Evolutionary conservation across 2,797 vertebrate species (phyloP).

Genomic region (Valencia hispanica): DNA sequence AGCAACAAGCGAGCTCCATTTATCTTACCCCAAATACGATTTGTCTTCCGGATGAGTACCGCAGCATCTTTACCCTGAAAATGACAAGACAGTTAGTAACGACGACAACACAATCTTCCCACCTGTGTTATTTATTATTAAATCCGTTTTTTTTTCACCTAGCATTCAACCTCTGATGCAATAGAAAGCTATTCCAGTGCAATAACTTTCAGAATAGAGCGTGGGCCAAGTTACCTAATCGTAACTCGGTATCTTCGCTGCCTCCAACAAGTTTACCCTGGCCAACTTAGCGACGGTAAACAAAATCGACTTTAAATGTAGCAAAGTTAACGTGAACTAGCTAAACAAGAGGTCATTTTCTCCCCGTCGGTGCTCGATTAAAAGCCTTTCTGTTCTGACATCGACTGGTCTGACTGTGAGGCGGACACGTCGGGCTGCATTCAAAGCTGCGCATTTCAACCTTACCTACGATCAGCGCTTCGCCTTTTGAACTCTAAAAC

Average conservation of each 20-base stretch:
- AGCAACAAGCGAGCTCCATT: background rate
- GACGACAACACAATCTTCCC: background rate
- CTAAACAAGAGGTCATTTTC: conserved; percentile 55
- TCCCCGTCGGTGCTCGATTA: conserved; percentile 57
- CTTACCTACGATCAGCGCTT: background rate
- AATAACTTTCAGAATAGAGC: conserved; percentile 20
- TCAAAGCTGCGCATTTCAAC: conserved; percentile 44
- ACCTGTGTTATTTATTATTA: background rate
- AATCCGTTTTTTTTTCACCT: conserved; percentile 8
- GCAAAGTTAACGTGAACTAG: background rate
- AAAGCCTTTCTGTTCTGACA: conserved; percentile 50
- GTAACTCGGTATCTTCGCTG: conserved; percentile 6
- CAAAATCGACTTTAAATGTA: background rate
- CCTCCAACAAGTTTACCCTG: background rate
- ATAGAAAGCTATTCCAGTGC: conserved; percentile 25
- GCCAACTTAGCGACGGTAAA: background rate
- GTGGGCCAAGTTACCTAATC: background rate
- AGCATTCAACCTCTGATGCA: conserved; percentile 49
- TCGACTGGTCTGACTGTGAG: conserved; percentile 66
- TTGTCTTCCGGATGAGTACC: conserved; percentile 40
- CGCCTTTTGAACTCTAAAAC: background rate
- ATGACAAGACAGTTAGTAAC: background rate
- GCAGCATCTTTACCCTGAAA: conserved; percentile 70
- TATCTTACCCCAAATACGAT: conserved; percentile 62
- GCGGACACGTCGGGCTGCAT: conserved; percentile 47